Percentiles rank a stretch among this genome's conserved stretches.
Conservation (phyloP, 64 coral and sea anemone species). For the Pocillopora verrucosa region DNA sequence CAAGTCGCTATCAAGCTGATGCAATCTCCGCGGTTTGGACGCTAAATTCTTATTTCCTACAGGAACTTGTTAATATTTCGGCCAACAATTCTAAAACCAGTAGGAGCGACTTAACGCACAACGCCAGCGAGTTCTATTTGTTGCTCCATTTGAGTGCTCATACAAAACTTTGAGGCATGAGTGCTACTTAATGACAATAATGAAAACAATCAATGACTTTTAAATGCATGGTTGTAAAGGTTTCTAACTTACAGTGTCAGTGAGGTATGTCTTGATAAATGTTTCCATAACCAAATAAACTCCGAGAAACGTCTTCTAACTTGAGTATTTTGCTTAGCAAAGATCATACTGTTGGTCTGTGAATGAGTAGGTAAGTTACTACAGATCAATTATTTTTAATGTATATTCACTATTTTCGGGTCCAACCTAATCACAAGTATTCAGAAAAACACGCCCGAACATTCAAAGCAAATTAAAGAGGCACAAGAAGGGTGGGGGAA, state of each 20-base stretch:
- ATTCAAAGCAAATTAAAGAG: too few relatives aligned
- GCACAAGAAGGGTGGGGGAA: too few relatives aligned
- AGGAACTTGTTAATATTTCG: neutral
- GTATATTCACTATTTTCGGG: neutral
- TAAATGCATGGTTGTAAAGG: too few relatives aligned
- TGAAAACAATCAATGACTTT: too few relatives aligned
- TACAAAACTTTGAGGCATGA: too few relatives aligned
- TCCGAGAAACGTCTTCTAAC: conserved; percentile 50
- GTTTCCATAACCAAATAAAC: conserved; percentile 37
- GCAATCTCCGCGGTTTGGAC: neutral
- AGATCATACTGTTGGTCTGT: conserved; percentile 39
- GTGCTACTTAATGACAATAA: too few relatives aligned
- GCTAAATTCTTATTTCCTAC: neutral
- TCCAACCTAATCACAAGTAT: neutral
- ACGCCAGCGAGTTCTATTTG: too few relatives aligned
- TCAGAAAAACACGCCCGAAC: neutral
- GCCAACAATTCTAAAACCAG: too few relatives aligned
- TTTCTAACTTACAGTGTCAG: neutral
- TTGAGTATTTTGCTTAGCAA: conserved; percentile 10
- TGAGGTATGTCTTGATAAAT: conserved; percentile 20
- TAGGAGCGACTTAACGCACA: too few relatives aligned
- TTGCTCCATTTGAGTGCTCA: too few relatives aligned
- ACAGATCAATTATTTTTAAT: neutral
- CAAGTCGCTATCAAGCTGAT: neutral
- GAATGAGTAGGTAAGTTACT: neutral